Percentiles rank a stretch among this genome's conserved stretches.
phyloP scores from a whole-genome alignment of 1,140 invertebrate genomes.

The Polypedilum pembai region DNA sequence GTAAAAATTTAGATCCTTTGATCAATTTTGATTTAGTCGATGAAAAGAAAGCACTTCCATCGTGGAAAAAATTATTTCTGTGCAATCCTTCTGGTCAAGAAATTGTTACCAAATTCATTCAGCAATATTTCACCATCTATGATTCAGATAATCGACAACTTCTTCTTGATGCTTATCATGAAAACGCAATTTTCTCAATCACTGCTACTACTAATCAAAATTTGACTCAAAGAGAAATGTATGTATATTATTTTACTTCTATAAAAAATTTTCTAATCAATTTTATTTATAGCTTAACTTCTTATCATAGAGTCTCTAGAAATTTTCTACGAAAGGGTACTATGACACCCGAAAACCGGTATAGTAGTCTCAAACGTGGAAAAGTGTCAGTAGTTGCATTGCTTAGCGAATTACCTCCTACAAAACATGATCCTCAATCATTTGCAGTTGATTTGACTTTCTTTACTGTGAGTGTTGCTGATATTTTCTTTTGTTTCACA shows the following conservation, averaged over 20 bases:
- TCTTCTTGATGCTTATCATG: slow-evolving; percentile 78
- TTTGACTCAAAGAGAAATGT: background rate
- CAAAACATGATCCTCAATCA: slow-evolving; percentile 71
- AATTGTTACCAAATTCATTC: slow-evolving; percentile 67
- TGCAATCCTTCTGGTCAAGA: slow-evolving; percentile 55
- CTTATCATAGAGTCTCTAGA: slow-evolving; percentile 63
- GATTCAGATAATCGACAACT: slow-evolving; percentile 73
- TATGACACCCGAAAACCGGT: slow-evolving; percentile 44
- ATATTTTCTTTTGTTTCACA: slow-evolving; percentile 30
- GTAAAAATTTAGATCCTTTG: slow-evolving; percentile 61
- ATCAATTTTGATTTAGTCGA: slow-evolving; percentile 73
- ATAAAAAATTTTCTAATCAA: slow-evolving; percentile 22
- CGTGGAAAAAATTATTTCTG: slow-evolving; percentile 58
- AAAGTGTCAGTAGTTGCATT: slow-evolving; percentile 66
- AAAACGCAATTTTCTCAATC: slow-evolving; percentile 69
- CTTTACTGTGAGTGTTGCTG: slow-evolving; percentile 65
- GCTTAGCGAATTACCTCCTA: slow-evolving; percentile 67
- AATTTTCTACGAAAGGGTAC: slow-evolving; percentile 64
- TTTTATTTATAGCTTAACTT: slow-evolving; percentile 48
- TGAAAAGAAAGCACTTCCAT: slow-evolving; percentile 53
- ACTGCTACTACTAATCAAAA: slow-evolving; percentile 44
- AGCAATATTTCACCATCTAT: slow-evolving; percentile 76
- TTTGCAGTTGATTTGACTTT: slow-evolving; percentile 74
- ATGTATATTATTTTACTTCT: background rate
- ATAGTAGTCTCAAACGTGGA: slow-evolving; percentile 62